These are phyloP conservation scores for Drosophila nr. perissopoda DNA, from an alignment of 2,888 invertebrate species.

Conservation along the genomic window DNA sequence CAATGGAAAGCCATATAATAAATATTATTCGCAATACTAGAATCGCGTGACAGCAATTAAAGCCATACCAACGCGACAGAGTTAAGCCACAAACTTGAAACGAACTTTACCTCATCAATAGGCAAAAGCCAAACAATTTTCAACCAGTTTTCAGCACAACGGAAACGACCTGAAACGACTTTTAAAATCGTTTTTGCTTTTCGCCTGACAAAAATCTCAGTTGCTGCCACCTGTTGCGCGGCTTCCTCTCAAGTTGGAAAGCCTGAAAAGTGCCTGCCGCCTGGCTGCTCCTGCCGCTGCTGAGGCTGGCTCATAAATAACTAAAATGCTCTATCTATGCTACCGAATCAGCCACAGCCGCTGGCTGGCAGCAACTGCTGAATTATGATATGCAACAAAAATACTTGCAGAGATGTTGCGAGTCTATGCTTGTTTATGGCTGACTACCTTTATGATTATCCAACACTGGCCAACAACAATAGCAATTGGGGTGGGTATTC, in stretches of 20 bases:
- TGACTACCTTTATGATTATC: slow-evolving; percentile 53
- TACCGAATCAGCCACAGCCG: slow-evolving; percentile 53
- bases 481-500: slow-evolving; percentile 9
- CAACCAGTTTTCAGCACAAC: slow-evolving; percentile 29
- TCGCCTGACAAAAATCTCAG: slow-evolving; percentile 51
- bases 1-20: neutral
- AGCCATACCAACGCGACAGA: slow-evolving; percentile 47
- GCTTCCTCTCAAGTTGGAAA: slow-evolving; percentile 50
- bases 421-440: slow-evolving; percentile 25
- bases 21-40: slow-evolving; percentile 2
- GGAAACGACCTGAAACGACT: slow-evolving; percentile 42
- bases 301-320: slow-evolving; percentile 55
- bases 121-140: slow-evolving; percentile 40
- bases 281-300: slow-evolving; percentile 17
- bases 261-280: slow-evolving; percentile 20
- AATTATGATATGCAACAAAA: slow-evolving; percentile 41
- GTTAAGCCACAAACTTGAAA: slow-evolving; percentile 58
- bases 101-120: slow-evolving; percentile 18
- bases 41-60: slow-evolving; percentile 14
- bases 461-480: slow-evolving; percentile 6
- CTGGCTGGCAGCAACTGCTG: slow-evolving; percentile 37
- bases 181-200: slow-evolving; percentile 35
- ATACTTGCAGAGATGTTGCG: neutral
- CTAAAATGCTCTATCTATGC: slow-evolving; percentile 58
- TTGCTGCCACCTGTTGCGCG: slow-evolving; percentile 49